Evolutionary conservation across 2,888 invertebrate genomes (phyloP), one percentile per base, ranked within the genome.

Genomic region (Norana najaformis): DNA sequence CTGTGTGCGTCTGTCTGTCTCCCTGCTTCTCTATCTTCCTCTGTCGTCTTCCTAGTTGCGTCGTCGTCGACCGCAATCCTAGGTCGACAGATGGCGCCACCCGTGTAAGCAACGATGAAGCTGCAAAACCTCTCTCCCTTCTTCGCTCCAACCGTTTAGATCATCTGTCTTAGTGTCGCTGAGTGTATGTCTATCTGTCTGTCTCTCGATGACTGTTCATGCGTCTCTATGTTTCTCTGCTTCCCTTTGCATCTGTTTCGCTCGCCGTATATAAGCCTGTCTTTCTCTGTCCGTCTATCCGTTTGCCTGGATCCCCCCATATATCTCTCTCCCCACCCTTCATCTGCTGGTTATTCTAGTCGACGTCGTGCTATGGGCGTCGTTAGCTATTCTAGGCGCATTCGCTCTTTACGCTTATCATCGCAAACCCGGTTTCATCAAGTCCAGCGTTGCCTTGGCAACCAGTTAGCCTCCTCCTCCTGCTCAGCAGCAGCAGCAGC

Each of bases 391-490:
- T 85, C 85, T 37, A 85, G 30, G 85, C 85, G 85, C 85, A 85
- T 35, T 85, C 85, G 85, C 85, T 37, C 35, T 85, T 85, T 37
- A 85, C 36, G 85, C 85, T 85, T 85, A 85, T 35, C 85, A 37
- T 85, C 85, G 36, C 85, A 85, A 85, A 85, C 36, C 85, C 85
- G 85, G 85, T 85, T 85, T 85, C 85, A 85, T 85, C 85, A 85
- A 85, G 37, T 85, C 35, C 85, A 8, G 18, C 85, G 85, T 85
- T 85, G 35, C 85, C 85, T 36, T 85, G 85, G 16, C 85, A 85
- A 85, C 85, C 85, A 35, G 85, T 85, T 37, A 85, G 35, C 85
- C 85, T 36, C 6, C 85, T 85, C 85, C 85, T 36, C 85, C 20
- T 83, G 34, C 35, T 83, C 85, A 83, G 18, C 85, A 85, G 35